A percentile compares a stretch with the other conserved stretches of the same genome.
Conservation (phyloP, 2,113 vertebrate genomes). For the Paratilapia polleni region DNA sequence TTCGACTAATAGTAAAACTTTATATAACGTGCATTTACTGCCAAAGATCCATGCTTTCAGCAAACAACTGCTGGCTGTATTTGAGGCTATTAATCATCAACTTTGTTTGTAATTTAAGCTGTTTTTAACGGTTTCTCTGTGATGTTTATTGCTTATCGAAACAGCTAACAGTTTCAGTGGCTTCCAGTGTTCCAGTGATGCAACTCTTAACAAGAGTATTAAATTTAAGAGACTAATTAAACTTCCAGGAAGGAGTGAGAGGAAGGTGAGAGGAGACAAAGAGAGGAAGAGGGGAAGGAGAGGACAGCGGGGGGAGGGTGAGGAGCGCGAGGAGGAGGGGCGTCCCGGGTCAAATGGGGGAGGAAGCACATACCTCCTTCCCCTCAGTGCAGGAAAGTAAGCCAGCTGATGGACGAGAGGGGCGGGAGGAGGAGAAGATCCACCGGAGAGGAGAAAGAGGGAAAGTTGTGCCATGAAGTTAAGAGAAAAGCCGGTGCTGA, state of each 20-base stretch:
- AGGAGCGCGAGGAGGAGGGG: conserved; percentile 49
- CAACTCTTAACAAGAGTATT: no score
- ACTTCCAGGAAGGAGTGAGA: conserved; percentile 47
- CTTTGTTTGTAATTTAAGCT: no score
- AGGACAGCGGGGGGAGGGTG: conserved; percentile 24
- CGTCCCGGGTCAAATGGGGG: conserved; percentile 39
- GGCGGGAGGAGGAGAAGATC: conserved; percentile 6
- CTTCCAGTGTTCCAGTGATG: no score
- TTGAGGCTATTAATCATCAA: no score
- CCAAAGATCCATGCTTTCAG: no score
- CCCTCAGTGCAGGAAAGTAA: conserved; percentile 35
- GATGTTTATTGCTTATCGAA: no score
- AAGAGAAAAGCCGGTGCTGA: neutral
- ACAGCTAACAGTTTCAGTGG: no score
- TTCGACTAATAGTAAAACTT: no score
- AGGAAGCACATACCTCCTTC: conserved; percentile 61
- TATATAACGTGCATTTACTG: no score
- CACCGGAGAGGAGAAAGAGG: neutral
- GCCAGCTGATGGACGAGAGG: conserved; percentile 33
- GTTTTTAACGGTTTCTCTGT: no score
- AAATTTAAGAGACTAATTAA: neutral
- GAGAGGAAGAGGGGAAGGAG: conserved; percentile 61
- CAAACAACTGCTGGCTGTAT: no score
- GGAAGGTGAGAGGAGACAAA: conserved; percentile 64
- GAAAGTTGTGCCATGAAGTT: conserved; percentile 30